phyloP scores from a whole-genome alignment of 92 coral and sea anemone species.

The Micromussa lordhowensis region DNA sequence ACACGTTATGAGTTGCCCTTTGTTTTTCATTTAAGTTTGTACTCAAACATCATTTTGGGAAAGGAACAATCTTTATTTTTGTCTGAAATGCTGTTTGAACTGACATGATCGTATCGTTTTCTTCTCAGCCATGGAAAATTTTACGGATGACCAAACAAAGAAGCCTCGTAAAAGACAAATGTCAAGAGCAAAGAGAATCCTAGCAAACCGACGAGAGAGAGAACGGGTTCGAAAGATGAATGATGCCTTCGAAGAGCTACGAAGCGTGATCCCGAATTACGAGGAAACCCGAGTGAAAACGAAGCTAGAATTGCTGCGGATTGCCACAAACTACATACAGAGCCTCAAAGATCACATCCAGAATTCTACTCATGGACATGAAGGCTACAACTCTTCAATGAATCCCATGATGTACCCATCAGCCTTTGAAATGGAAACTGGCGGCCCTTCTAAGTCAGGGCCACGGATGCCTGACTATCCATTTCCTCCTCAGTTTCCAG shows the following conservation, averaged over 20 bases:
- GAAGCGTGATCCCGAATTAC: constrained; percentile 57
- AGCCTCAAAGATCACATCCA: constrained; percentile 44
- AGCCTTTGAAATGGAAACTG: constrained; percentile 14
- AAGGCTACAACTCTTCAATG: constrained; percentile 6
- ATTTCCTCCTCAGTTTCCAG: constrained; percentile 30
- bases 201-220: constrained; percentile 69
- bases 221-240: constrained; percentile 75
- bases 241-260: constrained; percentile 67
- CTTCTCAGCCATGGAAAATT: constrained; percentile 24
- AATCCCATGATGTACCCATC: constrained; percentile 9
- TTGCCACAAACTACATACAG: constrained; percentile 68
- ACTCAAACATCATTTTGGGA: not conserved
- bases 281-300: constrained; percentile 63
- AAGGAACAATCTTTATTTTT: not conserved
- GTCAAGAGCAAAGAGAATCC: constrained; percentile 52
- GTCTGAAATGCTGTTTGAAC: not conserved
- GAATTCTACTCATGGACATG: not conserved
- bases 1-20: too few species aligned
- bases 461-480: constrained; percentile 9
- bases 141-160: constrained; percentile 10
- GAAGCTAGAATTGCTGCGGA: constrained; percentile 58
- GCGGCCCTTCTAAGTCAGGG: not conserved
- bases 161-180: constrained; percentile 32
- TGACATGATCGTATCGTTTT: not conserved
- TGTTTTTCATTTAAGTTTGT: too few species aligned